phyloP scores from a whole-genome alignment of 2,888 invertebrate genomes.

The Conus canariensis region DNA sequence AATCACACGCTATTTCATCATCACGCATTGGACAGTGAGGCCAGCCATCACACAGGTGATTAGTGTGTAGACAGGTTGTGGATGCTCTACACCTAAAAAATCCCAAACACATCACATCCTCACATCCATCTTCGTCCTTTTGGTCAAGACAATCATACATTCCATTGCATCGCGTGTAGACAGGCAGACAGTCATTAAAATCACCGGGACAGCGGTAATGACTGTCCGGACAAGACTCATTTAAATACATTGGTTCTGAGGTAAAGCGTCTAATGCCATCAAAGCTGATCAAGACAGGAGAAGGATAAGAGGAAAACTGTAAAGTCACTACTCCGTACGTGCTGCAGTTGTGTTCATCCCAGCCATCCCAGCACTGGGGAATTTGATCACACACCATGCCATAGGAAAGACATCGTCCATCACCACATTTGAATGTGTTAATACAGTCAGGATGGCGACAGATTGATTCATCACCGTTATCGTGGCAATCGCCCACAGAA shows the following conservation, averaged over 20 bases:
- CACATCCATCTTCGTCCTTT: constrained; percentile 8
- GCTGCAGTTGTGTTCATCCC: neutral
- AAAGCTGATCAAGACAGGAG: neutral
- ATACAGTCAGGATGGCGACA: neutral
- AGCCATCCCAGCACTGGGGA: neutral
- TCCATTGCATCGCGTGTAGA: constrained; percentile 15
- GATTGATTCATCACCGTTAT: neutral
- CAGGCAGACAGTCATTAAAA: constrained; percentile 13
- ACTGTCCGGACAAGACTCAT: neutral
- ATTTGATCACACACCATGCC: neutral
- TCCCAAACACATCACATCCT: neutral
- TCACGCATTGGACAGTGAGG: neutral
- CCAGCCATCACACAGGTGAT: constrained; percentile 21
- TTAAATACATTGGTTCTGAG: neutral
- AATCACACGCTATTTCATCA: neutral
- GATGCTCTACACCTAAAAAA: neutral
- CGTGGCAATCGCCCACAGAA: neutral
- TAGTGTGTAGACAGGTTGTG: neutral
- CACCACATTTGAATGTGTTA: neutral
- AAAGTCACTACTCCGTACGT: neutral
- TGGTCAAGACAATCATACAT: constrained; percentile 21
- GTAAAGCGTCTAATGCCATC: neutral
- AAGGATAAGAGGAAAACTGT: neutral
- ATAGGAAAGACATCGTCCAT: neutral
- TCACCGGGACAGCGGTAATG: constrained; percentile 18